Evolutionary conservation across 2,113 vertebrate species (phyloP), one percentile per base, ranked within the genome.

Genomic region (Campylomormyrus tamandua): DNA sequence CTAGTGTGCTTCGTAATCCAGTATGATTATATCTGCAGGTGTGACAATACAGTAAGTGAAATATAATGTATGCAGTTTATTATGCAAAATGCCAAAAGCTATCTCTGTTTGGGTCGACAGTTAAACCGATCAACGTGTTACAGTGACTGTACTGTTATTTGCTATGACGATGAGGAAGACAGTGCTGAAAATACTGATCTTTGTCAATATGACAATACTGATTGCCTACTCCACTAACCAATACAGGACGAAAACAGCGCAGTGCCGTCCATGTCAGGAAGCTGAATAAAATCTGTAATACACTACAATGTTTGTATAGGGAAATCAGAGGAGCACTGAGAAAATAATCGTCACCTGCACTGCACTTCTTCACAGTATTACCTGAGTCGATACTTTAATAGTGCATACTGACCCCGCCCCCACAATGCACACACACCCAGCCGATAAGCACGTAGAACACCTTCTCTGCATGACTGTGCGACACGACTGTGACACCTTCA

Each of bases 21-120:
- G 92, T 93, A 92, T 93, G 93, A 94, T 94, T 95, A 94, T 92
- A 90, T 93, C 92, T 94, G 92, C 92, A 94, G 95, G 93, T 93
- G 94, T 92, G 92, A 93, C 91, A 94, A 49, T n/a, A 24, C 1
- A 46, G 46, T 31, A 86, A n/a, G 10, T 31, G 27, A 49, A 53
- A 17, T 87, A n/a, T 49, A 87, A 87, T 56, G 48, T 8, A 21
- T 17, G 11, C 15, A 35, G 27, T 35, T 27, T 27, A 52, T 17
- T 17, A 35, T 52, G 85, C 85, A 53, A 53, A 50, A 52, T 49
- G 42, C 11, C 39, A 42, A 42, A 42, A 42, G 39, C 3, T 53
- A 31, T 53, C 49, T 17, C n/a, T 53, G 15, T 87, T 48, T 83
- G 35, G 80, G 80, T 45, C 7, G 45, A 17, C 10, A 15, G 24